Percentiles rank a stretch among this genome's conserved stretches.
These are phyloP conservation scores for Ctenopoma multispine DNA, from an alignment of 2,797 vertebrate species.

Conservation along the genomic window DNA sequence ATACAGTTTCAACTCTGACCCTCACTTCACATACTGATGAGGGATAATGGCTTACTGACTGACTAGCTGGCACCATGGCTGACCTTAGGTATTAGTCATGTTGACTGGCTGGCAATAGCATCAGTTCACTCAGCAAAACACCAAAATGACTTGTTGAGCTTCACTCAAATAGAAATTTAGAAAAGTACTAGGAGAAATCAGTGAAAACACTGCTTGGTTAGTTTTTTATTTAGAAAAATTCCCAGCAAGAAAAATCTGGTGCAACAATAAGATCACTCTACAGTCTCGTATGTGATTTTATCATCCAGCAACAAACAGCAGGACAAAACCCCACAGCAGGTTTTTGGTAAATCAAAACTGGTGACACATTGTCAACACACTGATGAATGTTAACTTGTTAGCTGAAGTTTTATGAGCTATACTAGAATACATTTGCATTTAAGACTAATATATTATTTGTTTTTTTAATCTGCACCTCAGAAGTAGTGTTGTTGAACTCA, in stretches of 20 bases:
- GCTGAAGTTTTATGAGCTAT: background rate
- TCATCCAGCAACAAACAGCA: background rate
- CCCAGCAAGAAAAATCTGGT: background rate
- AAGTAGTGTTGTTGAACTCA: no score
- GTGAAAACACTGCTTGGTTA: background rate
- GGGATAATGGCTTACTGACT: conserved; percentile 38
- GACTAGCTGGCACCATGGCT: conserved; percentile 27
- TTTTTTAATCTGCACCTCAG: no score
- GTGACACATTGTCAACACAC: no score
- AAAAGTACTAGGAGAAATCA: background rate
- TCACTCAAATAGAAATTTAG: background rate
- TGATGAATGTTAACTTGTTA: background rate
- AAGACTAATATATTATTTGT: no score
- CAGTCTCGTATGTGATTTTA: background rate
- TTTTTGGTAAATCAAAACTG: background rate
- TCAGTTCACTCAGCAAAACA: background rate
- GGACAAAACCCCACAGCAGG: background rate
- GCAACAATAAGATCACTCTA: background rate
- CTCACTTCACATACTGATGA: conserved; percentile 15
- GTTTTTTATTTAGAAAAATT: background rate
- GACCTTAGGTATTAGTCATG: conserved; percentile 44
- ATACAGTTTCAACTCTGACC: conserved; percentile 35
- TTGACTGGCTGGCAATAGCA: conserved; percentile 28
- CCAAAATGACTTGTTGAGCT: background rate
- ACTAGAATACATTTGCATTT: no score